phyloP scores from a whole-genome alignment of 2,888 invertebrate species.

The Pristionchus entomophagus region DNA sequence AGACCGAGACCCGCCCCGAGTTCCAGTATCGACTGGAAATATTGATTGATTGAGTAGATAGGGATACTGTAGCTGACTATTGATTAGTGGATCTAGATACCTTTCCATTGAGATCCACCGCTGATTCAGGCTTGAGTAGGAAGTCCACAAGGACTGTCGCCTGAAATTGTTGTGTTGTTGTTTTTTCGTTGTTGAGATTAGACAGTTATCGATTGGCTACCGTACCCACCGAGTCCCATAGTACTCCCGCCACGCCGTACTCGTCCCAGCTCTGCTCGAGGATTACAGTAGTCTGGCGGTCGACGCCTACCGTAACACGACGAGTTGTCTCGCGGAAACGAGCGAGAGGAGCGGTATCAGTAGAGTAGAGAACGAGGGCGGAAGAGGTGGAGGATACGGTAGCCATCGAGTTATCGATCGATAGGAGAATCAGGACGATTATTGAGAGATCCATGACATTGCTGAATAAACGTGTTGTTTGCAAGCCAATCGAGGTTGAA shows the following conservation, averaged over 20 bases:
- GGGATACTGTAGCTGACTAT: neutral
- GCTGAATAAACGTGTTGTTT: conserved; percentile 25
- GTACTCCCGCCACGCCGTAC: conserved; percentile 49
- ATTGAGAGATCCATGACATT: conserved; percentile 35
- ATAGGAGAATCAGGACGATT: conserved; percentile 13
- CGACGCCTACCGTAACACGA: conserved; percentile 39
- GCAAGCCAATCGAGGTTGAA: neutral
- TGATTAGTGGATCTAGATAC: neutral
- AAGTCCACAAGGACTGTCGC: conserved; percentile 31
- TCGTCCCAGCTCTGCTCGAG: conserved; percentile 57
- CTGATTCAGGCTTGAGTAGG: conserved; percentile 34
- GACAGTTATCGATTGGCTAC: neutral
- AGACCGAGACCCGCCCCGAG: conserved; percentile 45
- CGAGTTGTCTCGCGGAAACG: conserved; percentile 45
- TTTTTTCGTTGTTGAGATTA: neutral
- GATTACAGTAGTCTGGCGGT: conserved; percentile 65
- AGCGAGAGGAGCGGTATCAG: conserved; percentile 45
- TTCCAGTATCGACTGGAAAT: neutral
- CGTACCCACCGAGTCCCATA: conserved; percentile 51
- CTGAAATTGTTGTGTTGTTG: neutral
- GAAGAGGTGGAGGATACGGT: conserved; percentile 36
- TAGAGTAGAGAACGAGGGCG: conserved; percentile 42
- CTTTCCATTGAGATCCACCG: conserved; percentile 36
- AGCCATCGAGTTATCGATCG: neutral
- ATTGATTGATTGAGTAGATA: neutral